Evolutionary conservation across 2,113 vertebrate species (phyloP), one percentile per base, ranked within the genome.

Genomic region (Oplegnathus fasciatus): DNA sequence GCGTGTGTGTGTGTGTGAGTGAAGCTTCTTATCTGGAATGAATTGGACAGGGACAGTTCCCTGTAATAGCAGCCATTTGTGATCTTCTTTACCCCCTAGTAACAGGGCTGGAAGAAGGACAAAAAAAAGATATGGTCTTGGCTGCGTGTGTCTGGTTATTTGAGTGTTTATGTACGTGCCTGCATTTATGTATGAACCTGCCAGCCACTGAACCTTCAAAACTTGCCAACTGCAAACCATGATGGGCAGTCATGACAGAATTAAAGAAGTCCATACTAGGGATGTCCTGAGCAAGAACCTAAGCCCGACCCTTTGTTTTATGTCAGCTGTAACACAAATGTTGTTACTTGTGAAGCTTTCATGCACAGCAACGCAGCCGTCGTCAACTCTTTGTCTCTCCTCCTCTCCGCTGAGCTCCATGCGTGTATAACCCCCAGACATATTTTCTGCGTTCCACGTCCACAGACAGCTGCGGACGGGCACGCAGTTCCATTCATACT

Each of bases 11-110:
- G 71, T 67, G 55, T 55, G 61, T 24, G 75, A 10, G 32, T 28
- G 72, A 69, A 54, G 67, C 44, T 24, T 78, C 68, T 82, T 80
- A 74, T 83, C 78, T 50, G n/a, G 28, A 76, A 55, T 66, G 17
- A 78, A 69, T 50, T 65, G 78, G 34, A 78, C 54, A 74, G 26
- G 44, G 75, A 57, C 61, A 48, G n/a, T 75, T 85, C 28, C 66
- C 34, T 26, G 67, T 86, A 83, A 86, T 76, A 52, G 55, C 50
- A 75, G 62, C 66, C 55, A 67, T 85, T 81, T 88, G 71, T 86
- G 78, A 80, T 52, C 48, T 69, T 66, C 34, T 61, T 61, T 55
- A 65, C n/a, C 57, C 17, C 64, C 14, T 37, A 34, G 40, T 52
- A 69, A 61, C 50, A 18, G 22, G 3, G 28, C 34, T 71, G 46